phyloP scores from a whole-genome alignment of 2,797 vertebrate species.

The Bryconaethiops microstoma region DNA sequence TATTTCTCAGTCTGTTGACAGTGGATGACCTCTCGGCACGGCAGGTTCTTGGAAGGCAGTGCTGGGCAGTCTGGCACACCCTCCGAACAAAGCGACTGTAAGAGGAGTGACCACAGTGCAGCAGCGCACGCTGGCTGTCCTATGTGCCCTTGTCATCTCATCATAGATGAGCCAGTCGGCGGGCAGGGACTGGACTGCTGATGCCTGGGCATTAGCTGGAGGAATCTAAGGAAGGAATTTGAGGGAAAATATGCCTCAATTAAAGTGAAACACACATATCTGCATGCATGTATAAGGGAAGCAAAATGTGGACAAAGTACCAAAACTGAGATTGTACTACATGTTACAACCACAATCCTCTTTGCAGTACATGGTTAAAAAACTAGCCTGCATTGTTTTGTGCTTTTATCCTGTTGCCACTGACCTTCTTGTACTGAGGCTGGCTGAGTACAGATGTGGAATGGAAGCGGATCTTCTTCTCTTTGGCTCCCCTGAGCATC shows the following conservation, averaged over 20 bases:
- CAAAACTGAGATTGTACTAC: too few species aligned
- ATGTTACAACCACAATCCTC: too few species aligned
- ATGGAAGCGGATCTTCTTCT: conserved; percentile 90
- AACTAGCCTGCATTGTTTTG: too few species aligned
- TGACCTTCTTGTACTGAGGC: conserved; percentile 86
- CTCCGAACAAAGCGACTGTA: conserved; percentile 86
- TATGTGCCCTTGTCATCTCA: conserved; percentile 90
- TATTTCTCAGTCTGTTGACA: neutral
- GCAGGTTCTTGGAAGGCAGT: conserved; percentile 79
- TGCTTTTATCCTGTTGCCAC: conserved; percentile 3
- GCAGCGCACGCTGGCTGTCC: conserved; percentile 88
- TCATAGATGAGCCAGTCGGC: conserved; percentile 95
- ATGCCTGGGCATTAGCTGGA: conserved; percentile 78
- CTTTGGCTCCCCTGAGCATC: conserved; percentile 78
- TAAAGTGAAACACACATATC: neutral
- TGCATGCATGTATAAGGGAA: too few species aligned
- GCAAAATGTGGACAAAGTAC: too few species aligned
- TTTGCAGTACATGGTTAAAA: too few species aligned
- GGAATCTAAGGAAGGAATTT: conserved; percentile 73
- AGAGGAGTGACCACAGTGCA: conserved; percentile 87
- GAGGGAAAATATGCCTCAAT: neutral
- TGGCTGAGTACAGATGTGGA: conserved; percentile 89
- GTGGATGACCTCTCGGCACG: conserved; percentile 66
- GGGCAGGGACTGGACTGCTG: conserved; percentile 80
- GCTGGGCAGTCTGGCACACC: conserved; percentile 81